Conservation (phyloP, 2,797 vertebrate genomes). For the Eidolon dupreanum region DNA sequence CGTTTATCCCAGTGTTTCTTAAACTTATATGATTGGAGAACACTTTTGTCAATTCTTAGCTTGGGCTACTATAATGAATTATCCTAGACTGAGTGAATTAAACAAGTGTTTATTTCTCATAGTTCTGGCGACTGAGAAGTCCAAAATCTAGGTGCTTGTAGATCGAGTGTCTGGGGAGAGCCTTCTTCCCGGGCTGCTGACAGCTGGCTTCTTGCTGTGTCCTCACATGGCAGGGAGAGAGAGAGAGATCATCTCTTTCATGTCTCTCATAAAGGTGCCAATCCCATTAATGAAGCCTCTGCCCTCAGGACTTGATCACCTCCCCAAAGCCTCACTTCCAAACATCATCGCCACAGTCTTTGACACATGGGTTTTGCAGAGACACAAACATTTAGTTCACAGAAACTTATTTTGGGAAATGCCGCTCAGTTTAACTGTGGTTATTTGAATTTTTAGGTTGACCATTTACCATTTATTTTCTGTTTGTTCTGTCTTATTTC, state of each 20-base stretch:
- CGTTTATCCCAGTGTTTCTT: background rate
- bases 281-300: background rate
- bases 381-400: background rate
- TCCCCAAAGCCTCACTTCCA: background rate
- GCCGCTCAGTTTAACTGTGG: background rate
- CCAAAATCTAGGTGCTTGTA: background rate
- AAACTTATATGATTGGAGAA: background rate
- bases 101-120: background rate
- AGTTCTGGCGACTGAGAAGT: background rate
- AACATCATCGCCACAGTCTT: background rate
- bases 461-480: background rate
- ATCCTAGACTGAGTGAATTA: rapidly evolving
- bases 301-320: background rate
- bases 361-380: background rate
- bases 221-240: background rate
- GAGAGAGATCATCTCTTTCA: background rate
- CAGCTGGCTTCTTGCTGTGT: background rate
- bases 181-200: background rate
- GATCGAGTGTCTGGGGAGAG: background rate
- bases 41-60: background rate
- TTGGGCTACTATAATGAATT: background rate
- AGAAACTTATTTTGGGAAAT: background rate
- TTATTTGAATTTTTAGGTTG: background rate
- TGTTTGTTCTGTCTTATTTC: background rate
- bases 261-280: background rate